Evolutionary conservation across 2,113 vertebrate genomes (phyloP).

Genomic region (Grus americana): DNA sequence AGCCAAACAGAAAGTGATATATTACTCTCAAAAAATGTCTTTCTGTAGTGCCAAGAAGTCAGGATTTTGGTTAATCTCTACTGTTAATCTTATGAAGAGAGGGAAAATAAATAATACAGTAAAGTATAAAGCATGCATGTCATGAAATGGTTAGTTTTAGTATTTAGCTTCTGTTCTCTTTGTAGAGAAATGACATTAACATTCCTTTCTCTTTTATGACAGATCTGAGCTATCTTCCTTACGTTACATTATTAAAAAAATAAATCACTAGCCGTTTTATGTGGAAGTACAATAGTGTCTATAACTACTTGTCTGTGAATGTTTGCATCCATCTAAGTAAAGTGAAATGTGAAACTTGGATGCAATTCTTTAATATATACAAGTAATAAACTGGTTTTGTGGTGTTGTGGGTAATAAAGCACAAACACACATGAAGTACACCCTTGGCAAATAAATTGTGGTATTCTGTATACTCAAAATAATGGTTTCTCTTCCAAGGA

Average conservation of each 20-base stretch:
- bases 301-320: neutral
- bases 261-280: constrained; percentile 2
- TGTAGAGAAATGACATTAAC: neutral
- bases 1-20: neutral
- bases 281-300: neutral
- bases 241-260: neutral
- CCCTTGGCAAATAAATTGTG: neutral
- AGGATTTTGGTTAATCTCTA: neutral
- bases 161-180: neutral
- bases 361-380: neutral
- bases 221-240: neutral
- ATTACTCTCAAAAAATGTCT: neutral
- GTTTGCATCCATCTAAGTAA: neutral
- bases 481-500: neutral
- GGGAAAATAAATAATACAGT: neutral
- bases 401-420: neutral
- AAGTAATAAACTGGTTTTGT: neutral
- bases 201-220: neutral
- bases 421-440: neutral
- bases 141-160: neutral
- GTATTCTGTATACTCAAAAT: neutral
- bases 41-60: neutral
- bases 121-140: neutral
- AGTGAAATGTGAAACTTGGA: neutral
- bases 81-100: neutral